Evolutionary conservation across 2,888 invertebrate genomes (phyloP).

Genomic region (Thera obeliscata): DNA sequence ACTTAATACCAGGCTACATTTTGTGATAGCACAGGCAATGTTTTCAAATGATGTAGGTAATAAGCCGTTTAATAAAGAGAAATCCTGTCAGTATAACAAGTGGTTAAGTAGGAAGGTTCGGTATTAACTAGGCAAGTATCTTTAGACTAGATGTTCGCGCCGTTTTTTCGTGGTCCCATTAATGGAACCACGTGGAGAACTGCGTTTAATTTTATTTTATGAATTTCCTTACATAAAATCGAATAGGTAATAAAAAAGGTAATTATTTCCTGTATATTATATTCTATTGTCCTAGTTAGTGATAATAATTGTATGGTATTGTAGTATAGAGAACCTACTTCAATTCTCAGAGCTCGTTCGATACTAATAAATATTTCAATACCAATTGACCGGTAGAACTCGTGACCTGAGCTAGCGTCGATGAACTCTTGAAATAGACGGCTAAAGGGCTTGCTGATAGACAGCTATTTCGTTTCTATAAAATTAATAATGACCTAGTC

Average conservation of each 20-base stretch:
- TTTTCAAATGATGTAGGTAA: too few species aligned
- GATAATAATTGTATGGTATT: slow-evolving; percentile 11
- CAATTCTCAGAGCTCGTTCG: slow-evolving; percentile 43
- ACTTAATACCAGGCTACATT: too few species aligned
- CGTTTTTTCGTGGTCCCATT: too few species aligned
- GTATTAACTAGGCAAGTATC: too few species aligned
- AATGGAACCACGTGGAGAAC: too few species aligned
- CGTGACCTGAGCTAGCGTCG: slow-evolving; percentile 36
- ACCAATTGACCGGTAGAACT: slow-evolving; percentile 24
- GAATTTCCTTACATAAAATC: slow-evolving; percentile 11
- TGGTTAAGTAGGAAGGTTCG: too few species aligned
- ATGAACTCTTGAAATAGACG: slow-evolving; percentile 41
- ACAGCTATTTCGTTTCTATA: slow-evolving; percentile 18
- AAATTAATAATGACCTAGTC: slow-evolving; percentile 19
- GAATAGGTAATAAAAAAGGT: slow-evolving; percentile 17
- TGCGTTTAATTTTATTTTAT: background rate
- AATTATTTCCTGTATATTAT: background rate
- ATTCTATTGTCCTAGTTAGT: background rate
- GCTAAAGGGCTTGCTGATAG: slow-evolving; percentile 19
- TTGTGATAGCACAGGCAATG: too few species aligned
- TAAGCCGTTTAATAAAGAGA: too few species aligned
- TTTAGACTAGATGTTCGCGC: too few species aligned
- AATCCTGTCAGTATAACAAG: too few species aligned
- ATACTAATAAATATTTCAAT: slow-evolving; percentile 51
- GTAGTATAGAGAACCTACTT: slow-evolving; percentile 24